Evolutionary conservation across 2,888 invertebrate genomes (phyloP).

Genomic region (Leptura quadrifasciata): DNA sequence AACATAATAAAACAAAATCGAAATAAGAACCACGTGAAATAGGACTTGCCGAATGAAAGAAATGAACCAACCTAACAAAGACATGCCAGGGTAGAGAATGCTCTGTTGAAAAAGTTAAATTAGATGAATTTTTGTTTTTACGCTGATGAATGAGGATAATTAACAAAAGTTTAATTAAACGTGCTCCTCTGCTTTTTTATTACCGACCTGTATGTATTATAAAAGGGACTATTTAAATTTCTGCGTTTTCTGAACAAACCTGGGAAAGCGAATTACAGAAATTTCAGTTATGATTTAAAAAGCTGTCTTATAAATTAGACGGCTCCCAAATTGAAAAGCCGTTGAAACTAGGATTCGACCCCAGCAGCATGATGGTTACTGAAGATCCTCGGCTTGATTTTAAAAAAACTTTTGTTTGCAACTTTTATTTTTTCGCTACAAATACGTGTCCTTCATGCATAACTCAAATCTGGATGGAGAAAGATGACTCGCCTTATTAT

Average conservation of each 20-base stretch:
- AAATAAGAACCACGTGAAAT: not conserved
- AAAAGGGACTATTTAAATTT: not conserved
- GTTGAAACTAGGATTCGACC: too few relatives aligned
- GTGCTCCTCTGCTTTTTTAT: not conserved
- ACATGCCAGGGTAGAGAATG: slow-evolving; percentile 4
- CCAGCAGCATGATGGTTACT: too few relatives aligned
- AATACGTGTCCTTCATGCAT: too few relatives aligned
- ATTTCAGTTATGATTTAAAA: too few relatives aligned
- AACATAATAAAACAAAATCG: not conserved
- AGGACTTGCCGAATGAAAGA: slow-evolving; percentile 1
- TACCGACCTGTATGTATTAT: not conserved
- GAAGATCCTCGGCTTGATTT: too few relatives aligned
- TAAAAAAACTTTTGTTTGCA: too few relatives aligned
- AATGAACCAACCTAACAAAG: not conserved
- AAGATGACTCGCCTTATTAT: too few relatives aligned
- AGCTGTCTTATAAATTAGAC: too few relatives aligned
- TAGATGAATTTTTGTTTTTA: not conserved
- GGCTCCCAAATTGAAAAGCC: too few relatives aligned
- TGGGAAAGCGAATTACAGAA: not conserved
- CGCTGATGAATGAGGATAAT: not conserved
- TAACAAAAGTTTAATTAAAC: slow-evolving; percentile 4
- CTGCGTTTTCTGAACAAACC: not conserved
- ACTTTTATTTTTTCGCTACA: too few relatives aligned
- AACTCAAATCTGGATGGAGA: too few relatives aligned
- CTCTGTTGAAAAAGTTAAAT: not conserved